Percentiles rank a stretch among this genome's conserved stretches.
phyloP scores from a whole-genome alignment of 2,113 vertebrate species.

The Triplophysa rosa region DNA sequence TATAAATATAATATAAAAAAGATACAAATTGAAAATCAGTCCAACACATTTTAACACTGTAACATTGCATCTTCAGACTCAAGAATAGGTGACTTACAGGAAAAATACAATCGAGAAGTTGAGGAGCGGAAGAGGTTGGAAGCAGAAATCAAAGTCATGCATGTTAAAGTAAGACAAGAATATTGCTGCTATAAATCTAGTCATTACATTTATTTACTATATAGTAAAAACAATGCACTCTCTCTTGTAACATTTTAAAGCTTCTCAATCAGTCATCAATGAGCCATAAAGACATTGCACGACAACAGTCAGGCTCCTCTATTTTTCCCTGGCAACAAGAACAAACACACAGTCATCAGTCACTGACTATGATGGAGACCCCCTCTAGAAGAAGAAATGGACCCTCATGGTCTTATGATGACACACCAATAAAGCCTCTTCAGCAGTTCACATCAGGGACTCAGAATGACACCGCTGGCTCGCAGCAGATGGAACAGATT shows the following conservation, averaged over 20 bases:
- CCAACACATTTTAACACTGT: background rate
- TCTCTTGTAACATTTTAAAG: slow-evolving; percentile 63
- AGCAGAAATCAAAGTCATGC: slow-evolving; percentile 79
- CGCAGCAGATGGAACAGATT: slow-evolving; percentile 75
- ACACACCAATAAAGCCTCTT: slow-evolving; percentile 71
- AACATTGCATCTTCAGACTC: slow-evolving; percentile 71
- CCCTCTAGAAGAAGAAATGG: slow-evolving; percentile 73
- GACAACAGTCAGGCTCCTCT: slow-evolving; percentile 84
- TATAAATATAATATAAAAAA: background rate
- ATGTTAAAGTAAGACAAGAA: slow-evolving; percentile 76
- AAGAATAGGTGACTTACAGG: slow-evolving; percentile 81
- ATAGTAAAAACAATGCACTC: background rate
- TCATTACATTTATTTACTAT: background rate
- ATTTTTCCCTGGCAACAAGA: slow-evolving; percentile 92
- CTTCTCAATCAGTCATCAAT: slow-evolving; percentile 72
- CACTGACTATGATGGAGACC: slow-evolving; percentile 72
- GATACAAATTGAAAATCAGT: background rate
- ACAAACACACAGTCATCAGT: slow-evolving; percentile 65
- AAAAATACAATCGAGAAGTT: slow-evolving; percentile 85
- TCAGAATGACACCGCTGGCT: slow-evolving; percentile 58
- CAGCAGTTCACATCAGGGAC: slow-evolving; percentile 58
- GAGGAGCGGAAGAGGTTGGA: slow-evolving; percentile 86
- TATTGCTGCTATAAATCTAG: background rate
- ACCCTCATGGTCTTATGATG: slow-evolving; percentile 72
- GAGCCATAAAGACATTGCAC: slow-evolving; percentile 85